Conservation (phyloP, 2,113 vertebrate species). For the Pseudorasbora parva region DNA sequence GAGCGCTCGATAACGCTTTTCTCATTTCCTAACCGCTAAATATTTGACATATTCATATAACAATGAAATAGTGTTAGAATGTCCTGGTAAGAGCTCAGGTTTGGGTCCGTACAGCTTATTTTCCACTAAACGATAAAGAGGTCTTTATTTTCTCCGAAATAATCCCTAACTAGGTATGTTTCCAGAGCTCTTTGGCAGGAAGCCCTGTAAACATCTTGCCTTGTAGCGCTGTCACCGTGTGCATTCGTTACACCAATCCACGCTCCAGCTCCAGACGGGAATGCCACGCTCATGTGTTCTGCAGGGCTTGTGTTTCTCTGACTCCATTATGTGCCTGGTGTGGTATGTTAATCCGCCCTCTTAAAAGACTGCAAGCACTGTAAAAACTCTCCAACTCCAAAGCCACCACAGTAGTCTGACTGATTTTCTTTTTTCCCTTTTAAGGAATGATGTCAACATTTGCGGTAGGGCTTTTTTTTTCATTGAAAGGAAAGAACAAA, state of each 20-base stretch:
- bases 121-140: conserved; percentile 15
- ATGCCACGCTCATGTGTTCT: conserved; percentile 42
- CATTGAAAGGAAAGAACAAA: conserved; percentile 45
- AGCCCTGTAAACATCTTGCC: conserved; percentile 30
- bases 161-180: conserved; percentile 9
- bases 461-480: conserved; percentile 45
- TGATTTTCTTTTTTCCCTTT: conserved; percentile 25
- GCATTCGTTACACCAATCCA: conserved; percentile 24
- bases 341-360: conserved; percentile 45
- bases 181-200: conserved; percentile 21
- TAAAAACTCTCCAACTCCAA: conserved; percentile 51
- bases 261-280: conserved; percentile 37
- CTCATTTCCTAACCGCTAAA: neutral
- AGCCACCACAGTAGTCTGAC: conserved; percentile 56
- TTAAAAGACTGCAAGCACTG: conserved; percentile 44
- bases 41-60: neutral
- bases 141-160: neutral
- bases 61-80: neutral
- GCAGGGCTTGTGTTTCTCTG: conserved; percentile 43
- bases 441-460: conserved; percentile 50
- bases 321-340: conserved; percentile 40
- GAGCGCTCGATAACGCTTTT: neutral
- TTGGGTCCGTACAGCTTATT: neutral
- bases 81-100: conserved; percentile 10
- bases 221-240: conserved; percentile 33